Evolutionary conservation across 2,113 vertebrate genomes (phyloP).

Genomic region (Lepidothrix coronata): DNA sequence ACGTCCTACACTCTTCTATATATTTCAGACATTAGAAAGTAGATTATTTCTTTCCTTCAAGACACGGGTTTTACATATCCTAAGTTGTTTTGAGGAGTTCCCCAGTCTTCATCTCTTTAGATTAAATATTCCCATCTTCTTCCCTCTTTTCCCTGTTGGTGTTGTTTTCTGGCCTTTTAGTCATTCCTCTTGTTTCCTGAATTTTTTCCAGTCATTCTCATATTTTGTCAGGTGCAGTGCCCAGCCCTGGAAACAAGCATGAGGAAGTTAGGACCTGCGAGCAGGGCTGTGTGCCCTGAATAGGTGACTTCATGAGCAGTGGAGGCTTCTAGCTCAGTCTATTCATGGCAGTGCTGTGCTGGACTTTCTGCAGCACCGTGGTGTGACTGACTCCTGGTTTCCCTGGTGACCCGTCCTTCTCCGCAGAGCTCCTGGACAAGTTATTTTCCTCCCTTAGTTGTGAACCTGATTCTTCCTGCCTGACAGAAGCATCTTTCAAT

Average conservation of each 20-base stretch:
- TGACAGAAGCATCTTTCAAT: neutral
- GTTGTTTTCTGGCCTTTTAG: neutral
- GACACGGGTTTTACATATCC: neutral
- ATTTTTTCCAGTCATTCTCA: neutral
- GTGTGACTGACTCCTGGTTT: neutral
- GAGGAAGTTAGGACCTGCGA: neutral
- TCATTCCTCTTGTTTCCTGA: neutral
- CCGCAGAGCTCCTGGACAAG: neutral
- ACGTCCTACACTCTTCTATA: neutral
- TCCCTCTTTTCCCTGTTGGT: neutral
- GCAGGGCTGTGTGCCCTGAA: neutral
- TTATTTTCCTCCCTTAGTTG: neutral
- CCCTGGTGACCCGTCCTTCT: neutral
- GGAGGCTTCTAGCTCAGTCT: neutral
- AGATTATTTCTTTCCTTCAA: neutral
- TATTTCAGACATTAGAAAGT: neutral
- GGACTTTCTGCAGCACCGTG: rapidly evolving
- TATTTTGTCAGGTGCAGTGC: neutral
- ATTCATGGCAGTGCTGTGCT: rapidly evolving
- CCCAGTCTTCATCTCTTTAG: neutral
- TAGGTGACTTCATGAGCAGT: neutral
- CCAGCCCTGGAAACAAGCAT: neutral
- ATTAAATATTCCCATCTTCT: neutral
- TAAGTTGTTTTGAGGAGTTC: neutral
- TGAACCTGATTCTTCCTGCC: neutral